Conservation (phyloP, 2,113 vertebrate species). For the Herpailurus yagouaroundi region DNA sequence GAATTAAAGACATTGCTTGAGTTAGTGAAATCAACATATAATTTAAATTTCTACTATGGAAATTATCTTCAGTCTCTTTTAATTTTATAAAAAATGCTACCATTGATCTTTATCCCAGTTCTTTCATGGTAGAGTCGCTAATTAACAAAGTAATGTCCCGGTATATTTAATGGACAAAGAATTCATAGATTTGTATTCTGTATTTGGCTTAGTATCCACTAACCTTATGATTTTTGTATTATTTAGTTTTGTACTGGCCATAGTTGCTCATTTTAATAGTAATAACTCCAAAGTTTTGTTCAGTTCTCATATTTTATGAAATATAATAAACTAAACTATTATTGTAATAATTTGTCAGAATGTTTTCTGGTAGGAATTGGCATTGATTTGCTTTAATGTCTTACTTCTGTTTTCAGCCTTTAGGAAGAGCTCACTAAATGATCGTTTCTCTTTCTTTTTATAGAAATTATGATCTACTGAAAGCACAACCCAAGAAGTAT, state of each 20-base stretch:
- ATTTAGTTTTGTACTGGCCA: not conserved
- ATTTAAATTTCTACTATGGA: not conserved
- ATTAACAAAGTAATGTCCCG: not conserved
- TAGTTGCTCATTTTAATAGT: not conserved
- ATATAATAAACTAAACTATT: not conserved
- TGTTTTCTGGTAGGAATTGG: not conserved
- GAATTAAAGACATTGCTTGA: not conserved
- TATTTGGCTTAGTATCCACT: not conserved
- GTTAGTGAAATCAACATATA: not conserved
- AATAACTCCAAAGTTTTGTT: not conserved
- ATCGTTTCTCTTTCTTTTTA: constrained; percentile 27
- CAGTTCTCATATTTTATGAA: not conserved
- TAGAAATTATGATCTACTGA: constrained; percentile 88
- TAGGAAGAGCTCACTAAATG: not conserved
- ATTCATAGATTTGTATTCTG: not conserved
- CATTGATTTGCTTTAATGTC: constrained; percentile 3
- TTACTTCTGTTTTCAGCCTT: constrained; percentile 18
- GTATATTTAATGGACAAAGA: not conserved
- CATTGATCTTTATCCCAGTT: not conserved
- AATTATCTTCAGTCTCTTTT: not conserved
- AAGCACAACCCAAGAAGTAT: constrained; percentile 87
- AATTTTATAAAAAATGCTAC: constrained; percentile 3
- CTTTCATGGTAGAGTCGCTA: not conserved
- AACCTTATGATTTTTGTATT: not conserved
- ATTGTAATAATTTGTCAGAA: constrained; percentile 14